Evolutionary conservation across 2,797 vertebrate species (phyloP), one percentile per base, ranked within the genome.

Genomic region (Glossophaga mutica): DNA sequence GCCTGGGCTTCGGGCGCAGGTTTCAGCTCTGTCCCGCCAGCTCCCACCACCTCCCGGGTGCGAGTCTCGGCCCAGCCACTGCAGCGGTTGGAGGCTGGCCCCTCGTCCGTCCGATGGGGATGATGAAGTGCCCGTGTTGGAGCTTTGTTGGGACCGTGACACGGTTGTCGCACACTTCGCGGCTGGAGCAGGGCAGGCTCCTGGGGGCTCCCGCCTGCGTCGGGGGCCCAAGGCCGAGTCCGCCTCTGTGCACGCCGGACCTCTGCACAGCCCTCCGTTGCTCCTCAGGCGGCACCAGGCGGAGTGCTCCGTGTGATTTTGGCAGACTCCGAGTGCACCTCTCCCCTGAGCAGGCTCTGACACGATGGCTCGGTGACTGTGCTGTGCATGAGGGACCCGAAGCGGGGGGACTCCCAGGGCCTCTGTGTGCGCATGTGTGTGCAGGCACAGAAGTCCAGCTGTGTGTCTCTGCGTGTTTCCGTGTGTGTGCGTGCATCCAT

Each of bases 81-180:
- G 50, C 3, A 10, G 1, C 29, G 39, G 16, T 62, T 82, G 6
- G 9, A 78, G 19, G 15, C 65, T 62, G 21, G 18, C 48, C 65
- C 39, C 52, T 76, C 46, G 18, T 44, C 42, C 95, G 3, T 70
- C 24, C 34, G 44, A 22, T 55, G 34, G 37, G 26, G 19, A 29
- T 19, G 5, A 48, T 16, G 24, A 26, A 5, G 6, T 26, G 42
- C 14, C 5, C 18, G 10, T 5, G 2, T 55, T 2, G 12, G 42
- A 32, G 10, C 12, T 2, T 57, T 8, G 0, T 4, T 10, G 16
- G 12, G 55, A 87, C 1, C 3, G 0, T 12, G 6, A 24, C n/a
- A 11, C 18, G 32, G 15, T 6, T 42, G 3, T 52, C 59, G 3
- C 0, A 5, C 8, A 5, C 10, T 2, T 10, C 0, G 0, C 37